Base-by-base conservation (phyloP, 2,888 invertebrate species). In the Plutella xylostella region DNA sequence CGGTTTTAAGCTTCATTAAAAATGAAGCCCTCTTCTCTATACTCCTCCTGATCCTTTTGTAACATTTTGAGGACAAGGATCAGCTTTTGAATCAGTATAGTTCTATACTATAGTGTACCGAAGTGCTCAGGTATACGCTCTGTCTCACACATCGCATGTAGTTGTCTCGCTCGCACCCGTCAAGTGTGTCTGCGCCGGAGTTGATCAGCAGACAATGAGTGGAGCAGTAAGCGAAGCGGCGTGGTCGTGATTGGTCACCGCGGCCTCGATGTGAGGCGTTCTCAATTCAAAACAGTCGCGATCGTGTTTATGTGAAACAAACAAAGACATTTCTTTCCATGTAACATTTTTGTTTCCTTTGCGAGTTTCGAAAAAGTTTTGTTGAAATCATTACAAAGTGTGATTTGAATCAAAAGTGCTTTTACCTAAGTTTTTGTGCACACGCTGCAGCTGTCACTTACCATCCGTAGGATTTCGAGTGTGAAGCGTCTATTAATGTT, bases 141-240 rank as follows among this genome's bases (percentile, higher is more conserved):
- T 56, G 54, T 78, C 68, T 63, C 61, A 58, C 49, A 69, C 63
- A 51, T 21, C 50, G 49, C 45, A 47, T 53, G 18, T 48, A 22
- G 51, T 47, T 47, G 48, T 75, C 74, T 66, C 69, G 49, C 62
- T 72, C 67, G 49, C 63, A 60, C 76, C 55, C 64, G 60, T 60
- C 56, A 61, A 61, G 63, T 59, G 61, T 66, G 60, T 61, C 57
- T 72, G 79, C 75, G 80, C 77, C 71, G 70, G 79, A 79, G 80
- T 75, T 58, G 72, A 64, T 69, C 61, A 61, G 45, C 54, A 58
- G 65, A 43, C 21, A 42, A 20, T 61, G 63, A 67, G 65, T 67
- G 61, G 61, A 65, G 63, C 68, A 83, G 83, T 83, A 68, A 74
- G 78, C 79, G 77, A 64, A 68, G 71, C 72, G 75, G 63, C 72